These are phyloP conservation scores for Nysson spinosus DNA, from an alignment of 2,888 invertebrate species.

Conservation along the genomic window DNA sequence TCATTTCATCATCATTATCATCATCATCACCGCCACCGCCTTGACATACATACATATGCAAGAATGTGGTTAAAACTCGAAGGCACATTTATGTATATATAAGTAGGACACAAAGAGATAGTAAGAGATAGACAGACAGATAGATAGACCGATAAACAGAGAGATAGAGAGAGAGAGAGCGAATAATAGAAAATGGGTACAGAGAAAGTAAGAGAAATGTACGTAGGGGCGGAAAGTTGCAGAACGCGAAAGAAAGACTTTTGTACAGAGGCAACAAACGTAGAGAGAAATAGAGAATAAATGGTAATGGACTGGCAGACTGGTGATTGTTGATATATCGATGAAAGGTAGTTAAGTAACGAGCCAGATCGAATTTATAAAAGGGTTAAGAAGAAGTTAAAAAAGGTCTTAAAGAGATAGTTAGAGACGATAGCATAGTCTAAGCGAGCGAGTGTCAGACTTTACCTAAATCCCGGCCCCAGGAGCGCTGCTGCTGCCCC, in stretches of 20 bases:
- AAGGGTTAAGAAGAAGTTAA: conserved; percentile 41
- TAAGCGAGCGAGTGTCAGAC: conserved; percentile 76
- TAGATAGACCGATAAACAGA: conserved; percentile 31
- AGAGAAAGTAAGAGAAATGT: conserved; percentile 31
- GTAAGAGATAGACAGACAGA: conserved; percentile 44
- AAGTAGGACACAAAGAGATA: conserved; percentile 46
- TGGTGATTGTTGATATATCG: conserved; percentile 22
- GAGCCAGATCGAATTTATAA: conserved; percentile 33
- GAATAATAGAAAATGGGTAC: conserved; percentile 20
- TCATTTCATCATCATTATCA: conserved; percentile 47
- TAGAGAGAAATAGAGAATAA: conserved; percentile 19
- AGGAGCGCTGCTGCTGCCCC: conserved; percentile 82
- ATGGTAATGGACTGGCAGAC: conserved; percentile 14
- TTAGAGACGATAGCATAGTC: conserved; percentile 68
- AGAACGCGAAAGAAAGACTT: conserved; percentile 6
- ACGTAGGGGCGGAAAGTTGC: conserved; percentile 25
- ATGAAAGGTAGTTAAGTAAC: conserved; percentile 19
- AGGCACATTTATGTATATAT: conserved; percentile 39
- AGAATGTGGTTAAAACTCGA: conserved; percentile 51
- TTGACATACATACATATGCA: conserved; percentile 57
- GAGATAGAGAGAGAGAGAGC: conserved; percentile 31
- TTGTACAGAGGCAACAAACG: conserved; percentile 17
- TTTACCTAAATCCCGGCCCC: conserved; percentile 82
- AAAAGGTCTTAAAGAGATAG: conserved; percentile 53
- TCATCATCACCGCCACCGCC: conserved; percentile 51